A percentile compares a stretch with the other conserved stretches of the same genome.
Conservation (phyloP, 2,797 vertebrate species). For the Trichosurus vulpecula region DNA sequence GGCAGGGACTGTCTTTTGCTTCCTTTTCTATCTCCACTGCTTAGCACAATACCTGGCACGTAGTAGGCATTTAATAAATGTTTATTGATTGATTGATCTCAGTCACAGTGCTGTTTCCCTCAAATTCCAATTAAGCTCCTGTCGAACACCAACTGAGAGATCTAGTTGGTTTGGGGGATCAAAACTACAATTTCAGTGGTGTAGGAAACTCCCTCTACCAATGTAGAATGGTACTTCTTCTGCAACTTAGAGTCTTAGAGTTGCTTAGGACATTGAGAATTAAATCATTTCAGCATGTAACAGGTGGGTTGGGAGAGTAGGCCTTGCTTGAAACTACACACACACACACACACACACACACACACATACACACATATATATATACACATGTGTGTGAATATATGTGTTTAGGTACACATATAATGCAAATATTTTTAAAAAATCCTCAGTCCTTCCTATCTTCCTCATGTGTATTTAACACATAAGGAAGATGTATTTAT, state of each 20-base stretch:
- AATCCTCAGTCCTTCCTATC: background rate
- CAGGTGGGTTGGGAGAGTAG: background rate
- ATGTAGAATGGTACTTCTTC: background rate
- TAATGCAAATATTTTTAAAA: background rate
- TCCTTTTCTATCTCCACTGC: background rate
- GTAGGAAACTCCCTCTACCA: background rate
- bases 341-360: too few species aligned
- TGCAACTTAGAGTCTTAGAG: background rate
- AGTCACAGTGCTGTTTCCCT: accelerated
- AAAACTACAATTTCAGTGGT: background rate
- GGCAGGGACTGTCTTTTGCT: background rate
- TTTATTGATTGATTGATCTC: background rate
- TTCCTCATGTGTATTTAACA: background rate
- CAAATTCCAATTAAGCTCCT: background rate
- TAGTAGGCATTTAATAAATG: background rate
- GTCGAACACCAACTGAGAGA: background rate
- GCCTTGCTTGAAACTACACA: background rate
- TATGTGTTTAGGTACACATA: background rate
- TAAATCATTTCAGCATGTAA: background rate
- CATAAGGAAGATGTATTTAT: too few species aligned
- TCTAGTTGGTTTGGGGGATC: background rate
- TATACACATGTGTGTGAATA: background rate
- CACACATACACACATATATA: too few species aligned
- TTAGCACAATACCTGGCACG: background rate
- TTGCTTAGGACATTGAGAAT: background rate